These are phyloP conservation scores for Caenorhabditis imperialis DNA, from an alignment of 2,888 invertebrate species.

Conservation along the genomic window DNA sequence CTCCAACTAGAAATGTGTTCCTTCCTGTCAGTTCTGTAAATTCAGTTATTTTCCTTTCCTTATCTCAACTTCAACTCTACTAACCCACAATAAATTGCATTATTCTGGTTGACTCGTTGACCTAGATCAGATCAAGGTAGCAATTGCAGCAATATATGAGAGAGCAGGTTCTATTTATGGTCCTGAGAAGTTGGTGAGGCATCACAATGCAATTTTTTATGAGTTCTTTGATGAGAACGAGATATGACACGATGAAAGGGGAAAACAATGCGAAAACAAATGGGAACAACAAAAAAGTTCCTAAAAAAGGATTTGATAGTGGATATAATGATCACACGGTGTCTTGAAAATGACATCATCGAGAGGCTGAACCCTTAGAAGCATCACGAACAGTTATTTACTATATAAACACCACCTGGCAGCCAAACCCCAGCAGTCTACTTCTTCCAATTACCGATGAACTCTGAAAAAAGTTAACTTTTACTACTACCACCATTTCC, in stretches of 20 bases:
- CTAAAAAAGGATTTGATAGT: no score
- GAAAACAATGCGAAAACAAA: no score
- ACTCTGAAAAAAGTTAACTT: no score
- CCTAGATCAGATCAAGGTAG: not conserved
- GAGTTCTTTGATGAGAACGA: constrained; percentile 17
- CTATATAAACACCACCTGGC: no score
- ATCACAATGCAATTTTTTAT: constrained; percentile 13
- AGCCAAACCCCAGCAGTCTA: no score
- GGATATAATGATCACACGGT: no score
- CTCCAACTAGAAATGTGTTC: not conserved
- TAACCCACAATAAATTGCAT: no score
- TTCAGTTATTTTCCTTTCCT: not conserved
- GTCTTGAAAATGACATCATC: constrained; percentile 14
- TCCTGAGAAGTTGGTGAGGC: constrained; percentile 10
- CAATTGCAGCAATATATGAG: not conserved
- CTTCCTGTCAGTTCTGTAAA: constrained; percentile 14
- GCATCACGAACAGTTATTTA: no score
- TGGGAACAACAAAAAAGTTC: no score
- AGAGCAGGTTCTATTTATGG: constrained; percentile 31
- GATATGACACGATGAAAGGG: no score
- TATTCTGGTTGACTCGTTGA: not conserved
- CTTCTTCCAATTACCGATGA: no score
- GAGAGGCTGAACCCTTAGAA: not conserved
- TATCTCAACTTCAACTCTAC: constrained; percentile 6
- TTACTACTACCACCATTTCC: not conserved